phyloP scores from a whole-genome alignment of 2,888 invertebrate genomes.

The Gastracanthus pulcherrimus region DNA sequence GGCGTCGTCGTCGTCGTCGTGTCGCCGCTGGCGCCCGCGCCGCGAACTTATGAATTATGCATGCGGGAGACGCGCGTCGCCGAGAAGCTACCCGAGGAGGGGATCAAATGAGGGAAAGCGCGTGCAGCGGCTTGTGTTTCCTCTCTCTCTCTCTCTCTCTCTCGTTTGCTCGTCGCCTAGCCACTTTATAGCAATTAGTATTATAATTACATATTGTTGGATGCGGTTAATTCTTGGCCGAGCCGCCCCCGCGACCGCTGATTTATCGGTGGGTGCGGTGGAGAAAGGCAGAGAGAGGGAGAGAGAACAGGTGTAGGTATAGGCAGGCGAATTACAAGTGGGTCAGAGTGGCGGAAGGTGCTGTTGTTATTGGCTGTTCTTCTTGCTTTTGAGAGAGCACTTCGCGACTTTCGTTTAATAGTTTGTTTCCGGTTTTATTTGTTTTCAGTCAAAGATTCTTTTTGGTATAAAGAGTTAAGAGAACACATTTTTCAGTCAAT shows the following conservation, averaged over 20 bases:
- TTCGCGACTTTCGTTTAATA: too few relatives aligned
- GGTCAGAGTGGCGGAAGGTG: not conserved
- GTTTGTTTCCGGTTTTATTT: not conserved
- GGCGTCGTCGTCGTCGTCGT: constrained; percentile 1
- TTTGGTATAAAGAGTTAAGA: too few relatives aligned
- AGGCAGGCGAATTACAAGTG: not conserved
- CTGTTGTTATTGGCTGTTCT: not conserved
- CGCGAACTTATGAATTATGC: constrained; percentile 71
- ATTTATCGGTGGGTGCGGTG: constrained; percentile 29
- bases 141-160: constrained; percentile 1
- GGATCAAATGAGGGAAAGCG: constrained; percentile 38
- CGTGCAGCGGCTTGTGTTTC: not conserved
- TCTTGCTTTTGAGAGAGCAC: not conserved
- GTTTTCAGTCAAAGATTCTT: too few relatives aligned
- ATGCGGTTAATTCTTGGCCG: constrained; percentile 36
- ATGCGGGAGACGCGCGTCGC: constrained; percentile 47
- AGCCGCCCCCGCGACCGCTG: not conserved
- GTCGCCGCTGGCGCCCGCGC: constrained; percentile 11
- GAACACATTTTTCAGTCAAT: too few relatives aligned
- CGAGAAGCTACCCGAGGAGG: not conserved
- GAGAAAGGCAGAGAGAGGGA: not conserved
- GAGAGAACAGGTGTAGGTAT: not conserved
- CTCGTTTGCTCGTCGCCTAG: constrained; percentile 6
- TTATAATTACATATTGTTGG: constrained; percentile 55
- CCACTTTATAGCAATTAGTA: constrained; percentile 52